Base-by-base conservation (phyloP, 2,797 vertebrate species). In the Rousettus madagascariensis region DNA sequence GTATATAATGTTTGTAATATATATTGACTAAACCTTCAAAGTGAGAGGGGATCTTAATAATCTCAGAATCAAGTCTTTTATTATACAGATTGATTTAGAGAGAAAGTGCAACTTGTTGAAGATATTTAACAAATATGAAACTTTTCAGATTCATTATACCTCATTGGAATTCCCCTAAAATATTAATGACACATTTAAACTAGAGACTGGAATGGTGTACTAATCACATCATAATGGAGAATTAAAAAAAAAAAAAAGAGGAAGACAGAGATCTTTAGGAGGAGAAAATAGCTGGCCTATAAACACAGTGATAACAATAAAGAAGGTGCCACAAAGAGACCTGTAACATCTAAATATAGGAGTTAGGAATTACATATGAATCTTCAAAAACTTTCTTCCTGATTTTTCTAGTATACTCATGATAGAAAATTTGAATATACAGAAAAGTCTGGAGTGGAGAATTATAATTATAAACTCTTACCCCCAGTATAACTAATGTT, bases 81-180 rank as follows among this genome's bases (percentile, higher is more conserved):
- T 88, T 84, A 89, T 85, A 84, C 38, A 79, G 28, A 55, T 24
- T 61, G 55, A 71, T 78, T 94, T 66, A 71, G n/a, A 91, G 43
- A 91, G 10, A 78, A 51, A 41, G 19, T 24, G 8, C 22, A 53
- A 84, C n/a, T 86, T 84, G 26, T 61, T 88, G 38, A 87, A 69
- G 28, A 30, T 83, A 61, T 75, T 80, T 80, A 75, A n/a, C 11
- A 61, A 86, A 80, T 59, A 30, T 8, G 74, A 36, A 86, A 82
- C 33, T 57, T 57, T 90, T 77, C 30, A 46, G 53, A n/a, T 66
- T 90, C 53, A 77, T 78, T 65, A 65, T 26, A 57, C 11, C 30
- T 61, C 36, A 33, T 41, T 71, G 53, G 30, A 83, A 51, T 86
- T 91, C 33, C 53, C 61, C 46, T 90, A 26, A 96, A 36, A 63